These are phyloP conservation scores for Melolontha melolontha DNA, from an alignment of 2,888 invertebrate species.

Conservation along the genomic window DNA sequence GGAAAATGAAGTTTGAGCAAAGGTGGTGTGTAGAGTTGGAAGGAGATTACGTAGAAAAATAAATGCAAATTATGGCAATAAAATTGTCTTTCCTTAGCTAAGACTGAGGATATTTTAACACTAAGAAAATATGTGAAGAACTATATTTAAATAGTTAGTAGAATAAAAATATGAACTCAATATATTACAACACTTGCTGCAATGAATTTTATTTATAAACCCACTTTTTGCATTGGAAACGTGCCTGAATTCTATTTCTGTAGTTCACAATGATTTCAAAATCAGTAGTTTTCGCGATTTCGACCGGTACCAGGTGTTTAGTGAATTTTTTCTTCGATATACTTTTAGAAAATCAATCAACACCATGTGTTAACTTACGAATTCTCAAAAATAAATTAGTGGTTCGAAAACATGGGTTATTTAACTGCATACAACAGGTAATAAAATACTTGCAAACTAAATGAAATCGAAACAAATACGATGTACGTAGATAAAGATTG, in stretches of 20 bases:
- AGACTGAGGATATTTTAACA: too few species aligned
- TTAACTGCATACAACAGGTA: constrained; percentile 52
- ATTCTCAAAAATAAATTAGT: background rate
- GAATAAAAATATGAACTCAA: too few species aligned
- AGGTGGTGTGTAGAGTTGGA: too few species aligned
- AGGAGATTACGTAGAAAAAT: too few species aligned
- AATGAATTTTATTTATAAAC: constrained; percentile 22
- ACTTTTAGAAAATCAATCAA: background rate
- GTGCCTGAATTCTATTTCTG: constrained; percentile 33
- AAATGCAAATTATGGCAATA: too few species aligned
- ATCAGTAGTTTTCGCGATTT: constrained; percentile 44
- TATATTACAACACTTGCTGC: background rate
- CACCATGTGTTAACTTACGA: background rate
- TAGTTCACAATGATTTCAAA: constrained; percentile 12
- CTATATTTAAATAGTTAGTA: too few species aligned
- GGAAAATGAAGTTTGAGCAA: too few species aligned
- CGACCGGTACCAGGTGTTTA: constrained; percentile 42
- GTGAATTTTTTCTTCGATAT: constrained; percentile 37
- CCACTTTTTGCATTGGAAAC: constrained; percentile 19
- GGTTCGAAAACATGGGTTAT: constrained; percentile 50
- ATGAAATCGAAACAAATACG: too few species aligned
- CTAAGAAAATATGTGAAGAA: too few species aligned
- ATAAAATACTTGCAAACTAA: constrained; percentile 2
- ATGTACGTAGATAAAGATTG: too few species aligned
- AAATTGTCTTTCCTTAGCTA: too few species aligned